phyloP scores from a whole-genome alignment of 2,888 invertebrate species.

The Leptopilina myrica region DNA sequence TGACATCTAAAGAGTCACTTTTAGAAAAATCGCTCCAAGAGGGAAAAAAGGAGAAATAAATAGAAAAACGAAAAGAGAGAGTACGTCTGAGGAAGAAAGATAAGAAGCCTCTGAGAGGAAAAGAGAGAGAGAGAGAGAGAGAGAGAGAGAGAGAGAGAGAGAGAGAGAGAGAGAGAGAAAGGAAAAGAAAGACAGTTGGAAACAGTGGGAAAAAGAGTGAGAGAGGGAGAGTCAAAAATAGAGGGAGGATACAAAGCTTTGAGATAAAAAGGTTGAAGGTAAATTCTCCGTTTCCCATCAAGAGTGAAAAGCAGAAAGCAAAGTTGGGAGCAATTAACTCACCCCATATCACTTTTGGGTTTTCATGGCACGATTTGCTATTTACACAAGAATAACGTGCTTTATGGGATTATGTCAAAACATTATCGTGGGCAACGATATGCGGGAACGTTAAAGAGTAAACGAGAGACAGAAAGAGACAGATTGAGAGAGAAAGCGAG shows the following conservation, averaged over 20 bases:
- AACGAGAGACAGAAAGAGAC: slow-evolving; percentile 22
- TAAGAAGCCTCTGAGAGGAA: too few relatives aligned
- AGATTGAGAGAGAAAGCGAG: neutral
- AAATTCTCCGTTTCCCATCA: slow-evolving; percentile 43
- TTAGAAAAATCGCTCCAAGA: too few relatives aligned
- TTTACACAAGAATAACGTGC: slow-evolving; percentile 73
- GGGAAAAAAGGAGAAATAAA: too few relatives aligned
- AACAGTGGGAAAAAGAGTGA: slow-evolving; percentile 9
- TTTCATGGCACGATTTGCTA: slow-evolving; percentile 51
- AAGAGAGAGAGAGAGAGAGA: slow-evolving; percentile 11
- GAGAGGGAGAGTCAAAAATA: slow-evolving; percentile 7
- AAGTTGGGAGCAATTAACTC: slow-evolving; percentile 58
- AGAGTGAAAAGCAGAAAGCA: slow-evolving; percentile 44
- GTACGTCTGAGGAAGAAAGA: slow-evolving; percentile 28
- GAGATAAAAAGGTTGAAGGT: slow-evolving; percentile 8
- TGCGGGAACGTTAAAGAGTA: slow-evolving; percentile 48
- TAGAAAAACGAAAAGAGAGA: neutral
- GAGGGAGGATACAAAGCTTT: slow-evolving; percentile 24
- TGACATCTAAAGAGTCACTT: too few relatives aligned
- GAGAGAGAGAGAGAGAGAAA: slow-evolving; percentile 3
- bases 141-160: slow-evolving; percentile 13
- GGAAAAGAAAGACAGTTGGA: neutral
- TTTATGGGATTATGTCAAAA: slow-evolving; percentile 75
- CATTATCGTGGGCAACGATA: slow-evolving; percentile 64
- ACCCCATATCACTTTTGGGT: slow-evolving; percentile 60